Conservation (phyloP, 2,797 vertebrate species). For the Micrastur ruficollis region DNA sequence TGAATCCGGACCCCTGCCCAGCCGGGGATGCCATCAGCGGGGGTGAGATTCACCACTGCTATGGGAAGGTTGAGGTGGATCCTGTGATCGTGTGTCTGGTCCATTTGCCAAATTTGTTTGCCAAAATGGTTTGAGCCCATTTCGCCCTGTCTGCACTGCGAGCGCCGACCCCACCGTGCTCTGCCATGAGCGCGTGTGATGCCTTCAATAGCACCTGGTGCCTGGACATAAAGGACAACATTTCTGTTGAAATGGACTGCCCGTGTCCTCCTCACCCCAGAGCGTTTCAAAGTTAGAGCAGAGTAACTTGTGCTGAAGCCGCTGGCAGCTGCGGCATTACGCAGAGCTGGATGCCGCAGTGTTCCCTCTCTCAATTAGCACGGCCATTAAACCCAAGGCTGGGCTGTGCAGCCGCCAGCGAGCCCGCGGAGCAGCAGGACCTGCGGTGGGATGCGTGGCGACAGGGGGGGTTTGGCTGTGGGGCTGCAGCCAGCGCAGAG, state of each 20-base stretch:
- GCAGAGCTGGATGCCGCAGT: not conserved
- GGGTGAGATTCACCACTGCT: not conserved
- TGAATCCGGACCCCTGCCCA: not conserved
- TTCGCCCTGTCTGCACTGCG: rapidly evolving
- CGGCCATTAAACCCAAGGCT: rapidly evolving
- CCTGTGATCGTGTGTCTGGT: rapidly evolving
- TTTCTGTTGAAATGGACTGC: not conserved
- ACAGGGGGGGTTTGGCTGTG: not conserved
- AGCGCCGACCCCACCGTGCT: rapidly evolving
- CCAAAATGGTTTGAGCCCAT: rapidly evolving
- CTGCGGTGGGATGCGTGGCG: not conserved
- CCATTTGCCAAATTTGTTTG: not conserved
- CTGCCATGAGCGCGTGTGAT: rapidly evolving
- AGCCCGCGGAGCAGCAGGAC: not conserved
- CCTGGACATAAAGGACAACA: not conserved
- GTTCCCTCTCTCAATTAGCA: not conserved
- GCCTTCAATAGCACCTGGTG: not conserved
- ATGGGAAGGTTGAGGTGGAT: not conserved
- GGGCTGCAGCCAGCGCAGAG: not conserved
- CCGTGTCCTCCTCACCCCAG: not conserved
- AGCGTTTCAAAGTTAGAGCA: not conserved
- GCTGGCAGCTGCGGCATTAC: rapidly evolving
- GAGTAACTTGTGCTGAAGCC: not conserved
- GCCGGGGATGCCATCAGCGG: rapidly evolving
- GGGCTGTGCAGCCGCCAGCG: rapidly evolving